Percentiles rank a stretch among this genome's conserved stretches.
phyloP scores from a whole-genome alignment of 2,888 invertebrate species.

The Meloe dianella region DNA sequence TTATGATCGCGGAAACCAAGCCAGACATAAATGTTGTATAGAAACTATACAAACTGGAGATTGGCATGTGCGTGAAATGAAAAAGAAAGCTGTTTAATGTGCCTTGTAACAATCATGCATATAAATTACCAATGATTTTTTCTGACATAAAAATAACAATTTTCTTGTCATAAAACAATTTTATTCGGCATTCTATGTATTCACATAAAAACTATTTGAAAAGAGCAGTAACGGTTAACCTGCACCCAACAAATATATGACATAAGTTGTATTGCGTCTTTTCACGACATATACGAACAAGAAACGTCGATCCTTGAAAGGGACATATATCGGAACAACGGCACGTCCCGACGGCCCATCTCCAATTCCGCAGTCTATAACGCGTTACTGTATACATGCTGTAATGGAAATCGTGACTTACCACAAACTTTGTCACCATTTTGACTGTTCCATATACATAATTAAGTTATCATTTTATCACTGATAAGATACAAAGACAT shows the following conservation, averaged over 20 bases:
- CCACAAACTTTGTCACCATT: slow-evolving; percentile 41
- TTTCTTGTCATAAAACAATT: slow-evolving; percentile 51
- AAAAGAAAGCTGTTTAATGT: slow-evolving; percentile 29
- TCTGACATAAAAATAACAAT: slow-evolving; percentile 51
- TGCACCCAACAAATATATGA: slow-evolving; percentile 45
- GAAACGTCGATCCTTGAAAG: slow-evolving; percentile 15
- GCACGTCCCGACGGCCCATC: slow-evolving; percentile 49
- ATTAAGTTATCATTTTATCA: slow-evolving; percentile 45
- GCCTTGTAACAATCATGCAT: slow-evolving; percentile 43
- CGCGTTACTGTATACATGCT: slow-evolving; percentile 54
- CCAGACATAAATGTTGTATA: slow-evolving; percentile 45
- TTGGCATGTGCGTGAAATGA: slow-evolving; percentile 38
- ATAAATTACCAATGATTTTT: slow-evolving; percentile 50
- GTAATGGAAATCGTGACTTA: slow-evolving; percentile 57
- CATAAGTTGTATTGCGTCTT: slow-evolving; percentile 29
- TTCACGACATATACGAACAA: neutral
- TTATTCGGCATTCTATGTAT: slow-evolving; percentile 48
- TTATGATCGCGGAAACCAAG: slow-evolving; percentile 50
- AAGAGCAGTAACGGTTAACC: slow-evolving; percentile 49
- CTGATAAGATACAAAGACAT: slow-evolving; percentile 35
- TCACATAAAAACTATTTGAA: slow-evolving; percentile 48
- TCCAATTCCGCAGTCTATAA: slow-evolving; percentile 37
- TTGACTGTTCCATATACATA: slow-evolving; percentile 40
- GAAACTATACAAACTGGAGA: slow-evolving; percentile 43
- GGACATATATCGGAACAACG: slow-evolving; percentile 41